Conservation (phyloP, 2,113 vertebrate species). For the Barbus barbus region DNA sequence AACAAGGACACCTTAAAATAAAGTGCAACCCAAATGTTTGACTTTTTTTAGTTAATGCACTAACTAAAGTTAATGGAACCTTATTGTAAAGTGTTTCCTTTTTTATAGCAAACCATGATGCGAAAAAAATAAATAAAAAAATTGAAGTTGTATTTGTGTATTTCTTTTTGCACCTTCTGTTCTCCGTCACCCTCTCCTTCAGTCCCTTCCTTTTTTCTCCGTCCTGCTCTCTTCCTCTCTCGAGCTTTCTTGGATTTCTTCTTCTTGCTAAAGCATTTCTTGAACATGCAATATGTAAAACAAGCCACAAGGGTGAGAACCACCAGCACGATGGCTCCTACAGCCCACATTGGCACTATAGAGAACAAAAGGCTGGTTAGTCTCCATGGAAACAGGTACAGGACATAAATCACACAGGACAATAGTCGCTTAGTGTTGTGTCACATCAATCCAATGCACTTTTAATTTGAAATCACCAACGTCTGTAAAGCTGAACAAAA, state of each 20-base stretch:
- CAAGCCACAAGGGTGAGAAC: slow-evolving; percentile 76
- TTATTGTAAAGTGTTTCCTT: neutral
- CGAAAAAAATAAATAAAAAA: neutral
- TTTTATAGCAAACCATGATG: neutral
- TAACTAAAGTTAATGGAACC: neutral
- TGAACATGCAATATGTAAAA: slow-evolving; percentile 79
- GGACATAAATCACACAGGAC: slow-evolving; percentile 10
- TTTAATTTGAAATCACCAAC: neutral
- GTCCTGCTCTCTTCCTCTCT: slow-evolving; percentile 78
- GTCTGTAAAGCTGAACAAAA: neutral
- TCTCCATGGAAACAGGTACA: slow-evolving; percentile 28
- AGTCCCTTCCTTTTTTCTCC: slow-evolving; percentile 63
- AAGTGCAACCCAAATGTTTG: no score
- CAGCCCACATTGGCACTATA: slow-evolving; percentile 84
- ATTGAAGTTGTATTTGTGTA: neutral
- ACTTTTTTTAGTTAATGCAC: neutral
- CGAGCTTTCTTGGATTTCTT: slow-evolving; percentile 83
- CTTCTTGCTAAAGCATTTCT: slow-evolving; percentile 81
- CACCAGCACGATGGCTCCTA: slow-evolving; percentile 79
- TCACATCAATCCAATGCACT: neutral
- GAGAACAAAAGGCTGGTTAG: slow-evolving; percentile 29
- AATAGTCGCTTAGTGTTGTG: neutral
- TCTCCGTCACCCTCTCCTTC: slow-evolving; percentile 66
- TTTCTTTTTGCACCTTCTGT: slow-evolving; percentile 60
- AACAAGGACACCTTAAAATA: no score